Percentiles rank a stretch among this genome's conserved stretches.
Conservation (phyloP, 2,888 invertebrate species). For the Drosophila kokeensis region DNA sequence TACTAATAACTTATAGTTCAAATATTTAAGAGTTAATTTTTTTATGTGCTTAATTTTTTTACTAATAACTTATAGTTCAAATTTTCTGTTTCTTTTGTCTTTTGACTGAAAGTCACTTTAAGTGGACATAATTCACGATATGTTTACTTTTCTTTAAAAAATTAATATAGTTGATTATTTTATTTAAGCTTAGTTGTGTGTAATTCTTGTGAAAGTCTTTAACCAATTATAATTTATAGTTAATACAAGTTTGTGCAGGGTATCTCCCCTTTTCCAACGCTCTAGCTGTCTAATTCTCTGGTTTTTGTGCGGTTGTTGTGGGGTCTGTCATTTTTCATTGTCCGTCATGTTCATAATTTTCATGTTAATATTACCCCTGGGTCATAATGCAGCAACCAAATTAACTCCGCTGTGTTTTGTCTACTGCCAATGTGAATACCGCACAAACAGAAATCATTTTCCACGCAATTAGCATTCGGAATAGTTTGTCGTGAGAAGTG, state of each 20-base stretch:
- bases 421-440: conserved; percentile 23
- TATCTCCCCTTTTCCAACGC: not conserved
- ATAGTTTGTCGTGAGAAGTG: conserved; percentile 24
- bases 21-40: not conserved
- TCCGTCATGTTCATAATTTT: conserved; percentile 73
- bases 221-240: not conserved
- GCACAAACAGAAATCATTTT: conserved; percentile 45
- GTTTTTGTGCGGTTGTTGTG: conserved; percentile 39
- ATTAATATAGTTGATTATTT: not conserved
- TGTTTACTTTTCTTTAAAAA: not conserved
- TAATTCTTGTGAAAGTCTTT: not conserved
- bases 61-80: too few relatives aligned
- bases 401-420: conserved; percentile 62
- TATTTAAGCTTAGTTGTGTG: not conserved
- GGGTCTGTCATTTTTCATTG: conserved; percentile 60
- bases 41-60: too few relatives aligned
- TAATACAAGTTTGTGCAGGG: not conserved
- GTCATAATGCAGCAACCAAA: conserved; percentile 77
- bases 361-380: conserved; percentile 81
- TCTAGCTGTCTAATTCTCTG: not conserved
- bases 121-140: not conserved
- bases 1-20: not conserved
- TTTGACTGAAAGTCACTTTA: not conserved
- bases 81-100: too few relatives aligned
- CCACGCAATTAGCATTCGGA: conserved; percentile 64